Base-by-base conservation (phyloP, 2,888 invertebrate species). In the Globia sparganii region DNA sequence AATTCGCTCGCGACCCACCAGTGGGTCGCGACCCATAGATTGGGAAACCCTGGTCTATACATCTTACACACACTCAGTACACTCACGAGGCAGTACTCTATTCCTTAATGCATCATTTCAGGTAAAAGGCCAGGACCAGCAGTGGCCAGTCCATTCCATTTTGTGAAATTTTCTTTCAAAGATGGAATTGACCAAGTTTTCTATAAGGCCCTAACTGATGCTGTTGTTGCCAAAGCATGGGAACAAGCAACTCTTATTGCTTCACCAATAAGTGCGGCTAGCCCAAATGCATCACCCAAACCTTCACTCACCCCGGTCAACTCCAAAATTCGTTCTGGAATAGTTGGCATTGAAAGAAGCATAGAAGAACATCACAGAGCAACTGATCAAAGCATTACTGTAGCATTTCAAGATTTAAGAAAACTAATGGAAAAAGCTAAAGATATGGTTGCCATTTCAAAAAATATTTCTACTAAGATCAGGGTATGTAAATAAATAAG, bases 351-450 rank as follows among this genome's bases (percentile, higher is more conserved):
- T 88, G 99, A 99, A 94, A 97, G 99, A 89, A 98, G 98, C 89
- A 97, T 99, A 81, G 98, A 99, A 91, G 98, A 99, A 91, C 98
- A 98, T 92, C 98, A 99, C 69, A 98, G 98, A 93, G 98, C 98
- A 62, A 99, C 99, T 0, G 99, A 99, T 95, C 98, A 98, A 91
- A 99, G 98, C 91, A 99, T 99, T 88, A 98, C 97, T 28, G 97
- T 98, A 86, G 99, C 99, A 2, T 99, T 99, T 95, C 98, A 99
- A 95, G 99, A 99, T 95, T 97, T 99, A 74, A 98, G 97, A 90
- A 98, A 99, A 90, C 97, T 99, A 5, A 99, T 99, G 98, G 97
- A 97, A 75, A 99, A 99, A 97, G 99, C 99, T 0, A 99, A 99
- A 93, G 99, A 99, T 88, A 99, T 99, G 99, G 99, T 99, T 64